Base-by-base conservation (phyloP, 2,888 invertebrate species). In the Tipula vernalis region DNA sequence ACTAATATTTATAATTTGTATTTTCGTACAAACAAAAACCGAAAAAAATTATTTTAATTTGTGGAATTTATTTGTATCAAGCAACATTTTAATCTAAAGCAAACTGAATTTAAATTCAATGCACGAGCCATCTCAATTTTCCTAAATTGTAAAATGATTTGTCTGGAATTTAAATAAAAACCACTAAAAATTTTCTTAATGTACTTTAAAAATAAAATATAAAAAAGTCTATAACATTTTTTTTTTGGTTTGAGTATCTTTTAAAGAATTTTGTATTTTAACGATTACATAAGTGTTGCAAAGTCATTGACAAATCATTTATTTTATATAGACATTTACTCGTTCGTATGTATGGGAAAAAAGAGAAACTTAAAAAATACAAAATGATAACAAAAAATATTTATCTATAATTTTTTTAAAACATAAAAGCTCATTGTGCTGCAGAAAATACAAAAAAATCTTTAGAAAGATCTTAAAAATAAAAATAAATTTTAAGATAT, bases 101-200 rank as follows among this genome's bases (percentile, higher is more conserved):
- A 44, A 13, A 47, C 18, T 28, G 71, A 71, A 71, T 71, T 28
- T 71, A 10, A n/a, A 71, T 71, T 71, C 71, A 18, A 28, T 71
- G 71, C 71, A 71, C 71, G 71, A 71, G 71, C 71, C 71, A 71
- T 71, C 71, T 71, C 71, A 71, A 71, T 71, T 71, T 71, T 71
- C 71, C 28, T 28, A 71, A 71, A 71, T 71, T 71, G 71, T 71
- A 71, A 28, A 71, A 71, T 71, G 28, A 71, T 71, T 71, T 71
- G 71, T 71, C 71, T 71, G 28, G 71, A 71, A 71, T 18, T 18
- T 28, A 51, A 15, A 51, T 3, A 51, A 39, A 39, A 51, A 71
- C 71, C 71, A 71, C 71, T 71, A 71, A 71, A 71, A 28, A 57
- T 15, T 8, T 28, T 71, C 71, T 71, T 71, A 71, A 71, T 71